Percentiles rank a stretch among this genome's conserved stretches.
phyloP scores from a whole-genome alignment of 2,113 vertebrate species.

The Stegostoma tigrinum region DNA sequence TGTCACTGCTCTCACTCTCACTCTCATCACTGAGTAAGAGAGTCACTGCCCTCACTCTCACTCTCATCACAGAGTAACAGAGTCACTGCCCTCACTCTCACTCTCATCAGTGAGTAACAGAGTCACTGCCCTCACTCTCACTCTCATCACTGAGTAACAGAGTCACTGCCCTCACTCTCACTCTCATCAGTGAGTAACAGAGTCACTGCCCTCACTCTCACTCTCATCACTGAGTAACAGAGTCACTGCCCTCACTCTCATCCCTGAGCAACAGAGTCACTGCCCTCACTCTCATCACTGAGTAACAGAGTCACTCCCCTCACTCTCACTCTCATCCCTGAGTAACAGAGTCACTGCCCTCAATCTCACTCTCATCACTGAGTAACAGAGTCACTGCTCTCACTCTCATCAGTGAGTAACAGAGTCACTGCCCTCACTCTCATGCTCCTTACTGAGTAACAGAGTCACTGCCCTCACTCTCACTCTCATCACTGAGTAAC shows the following conservation, averaged over 20 bases:
- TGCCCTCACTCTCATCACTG: not conserved
- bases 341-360: not conserved
- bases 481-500: too few species aligned
- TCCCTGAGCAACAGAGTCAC: slow-evolving; percentile 44
- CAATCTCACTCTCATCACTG: not conserved
- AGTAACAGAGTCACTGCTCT: not conserved
- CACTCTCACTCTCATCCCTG: slow-evolving; percentile 43
- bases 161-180: slow-evolving; percentile 39
- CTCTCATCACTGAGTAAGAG: not conserved
- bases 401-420: not conserved
- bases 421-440: not conserved
- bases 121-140: not conserved
- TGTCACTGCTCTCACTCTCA: not conserved
- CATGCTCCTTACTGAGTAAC: too few species aligned
- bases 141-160: too few species aligned
- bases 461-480: not conserved
- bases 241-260: not conserved
- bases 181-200: slow-evolving; percentile 54
- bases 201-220: not conserved
- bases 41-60: not conserved
- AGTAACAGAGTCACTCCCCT: not conserved
- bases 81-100: not conserved
- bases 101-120: too few species aligned
- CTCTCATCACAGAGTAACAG: too few species aligned
- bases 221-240: not conserved